These are phyloP conservation scores for Pelagia noctiluca DNA, from an alignment of 30 jellyfish, hydroid and myxozoan species.

Conservation along the genomic window DNA sequence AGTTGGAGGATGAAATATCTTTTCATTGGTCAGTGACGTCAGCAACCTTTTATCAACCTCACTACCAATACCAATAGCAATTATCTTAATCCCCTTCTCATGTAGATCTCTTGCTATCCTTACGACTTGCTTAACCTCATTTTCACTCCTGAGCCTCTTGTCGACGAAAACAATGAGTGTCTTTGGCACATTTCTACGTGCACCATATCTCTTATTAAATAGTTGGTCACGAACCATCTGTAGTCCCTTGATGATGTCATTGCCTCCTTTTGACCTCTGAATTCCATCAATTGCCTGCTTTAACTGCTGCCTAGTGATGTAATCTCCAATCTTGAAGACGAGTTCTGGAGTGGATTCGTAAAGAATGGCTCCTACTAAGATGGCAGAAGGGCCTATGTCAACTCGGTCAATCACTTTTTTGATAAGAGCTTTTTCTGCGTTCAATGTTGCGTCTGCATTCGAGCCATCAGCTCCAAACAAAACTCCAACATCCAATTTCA, in stretches of 20 bases:
- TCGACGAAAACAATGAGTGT: constrained; percentile 55
- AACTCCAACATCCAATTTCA: constrained; percentile 38
- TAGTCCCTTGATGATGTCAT: constrained; percentile 42
- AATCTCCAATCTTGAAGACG: constrained; percentile 47
- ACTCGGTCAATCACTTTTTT: constrained; percentile 28
- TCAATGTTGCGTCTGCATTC: constrained; percentile 7
- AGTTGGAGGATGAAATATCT: too few species aligned
- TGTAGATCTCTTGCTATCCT: constrained; percentile 28
- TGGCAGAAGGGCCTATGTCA: constrained; percentile 31
- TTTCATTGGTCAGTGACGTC: too few species aligned
- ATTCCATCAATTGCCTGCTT: constrained; percentile 20
- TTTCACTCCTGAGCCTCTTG: constrained; percentile 16
- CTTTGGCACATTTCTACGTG: constrained; percentile 49
- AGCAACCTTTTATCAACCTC: constrained; percentile 16
- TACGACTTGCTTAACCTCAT: constrained; percentile 25
- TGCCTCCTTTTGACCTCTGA: constrained; percentile 12
- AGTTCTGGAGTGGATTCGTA: constrained; percentile 42
- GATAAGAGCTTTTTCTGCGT: constrained; percentile 26
- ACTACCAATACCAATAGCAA: constrained; percentile 65
- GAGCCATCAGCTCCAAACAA: constrained; percentile 42
- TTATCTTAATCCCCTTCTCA: constrained; percentile 65
- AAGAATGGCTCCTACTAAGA: constrained; percentile 51
- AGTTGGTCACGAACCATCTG: constrained; percentile 45
- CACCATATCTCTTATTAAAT: constrained; percentile 27
- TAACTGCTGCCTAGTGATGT: neutral